Base-by-base conservation (phyloP, 2,113 vertebrate species). In the Dasyurus viverrinus region DNA sequence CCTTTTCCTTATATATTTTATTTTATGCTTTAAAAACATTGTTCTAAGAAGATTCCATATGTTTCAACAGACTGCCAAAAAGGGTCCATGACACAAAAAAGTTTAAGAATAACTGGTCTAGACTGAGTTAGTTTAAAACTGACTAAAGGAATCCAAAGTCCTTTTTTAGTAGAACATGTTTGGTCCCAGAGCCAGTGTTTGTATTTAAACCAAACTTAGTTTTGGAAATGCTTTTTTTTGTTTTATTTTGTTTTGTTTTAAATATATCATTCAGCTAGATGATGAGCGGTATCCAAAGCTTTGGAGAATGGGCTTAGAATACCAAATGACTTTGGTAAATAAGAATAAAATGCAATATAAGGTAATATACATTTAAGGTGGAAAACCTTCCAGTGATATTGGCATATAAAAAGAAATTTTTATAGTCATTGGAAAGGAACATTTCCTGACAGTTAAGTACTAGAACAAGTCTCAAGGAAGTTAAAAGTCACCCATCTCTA, bases 81-180 rank as follows among this genome's bases (percentile, higher is more conserved):
- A 76, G 36, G 60, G 30, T 76, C 60, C 30, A 19, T 76, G 3
- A 76, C 36, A 76, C 60, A 76, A 76, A 76, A 84, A 93, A 23
- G 19, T 9, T 95, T 92, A 92, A 94, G 54, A 94, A 93, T 36
- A 25, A 89, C 10, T 46, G 2, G n/a, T 92, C 27, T 92, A 53
- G 76, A 84, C 54, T 90, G 54, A 14, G 76, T 76, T 52, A 95
- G 24, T 91, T 3, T 95, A 91, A 93, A 96, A 53, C 42, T 54
- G 92, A n/a, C 7, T 60, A 16, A 9, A 5, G 27, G 68, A 55
- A 89, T 36, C 8, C 54, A 91, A 5, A 91, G 11, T 93, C 14
- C 68, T 14, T 90, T 91, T 94, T 91, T 92, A 26, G 10, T 95
- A 30, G 50, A 27, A 92, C 11, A 11, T n/a, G 19, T 84, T 84